These are phyloP conservation scores for Mimumesa dahlbomi DNA, from an alignment of 2,888 invertebrate genomes.

Conservation along the genomic window DNA sequence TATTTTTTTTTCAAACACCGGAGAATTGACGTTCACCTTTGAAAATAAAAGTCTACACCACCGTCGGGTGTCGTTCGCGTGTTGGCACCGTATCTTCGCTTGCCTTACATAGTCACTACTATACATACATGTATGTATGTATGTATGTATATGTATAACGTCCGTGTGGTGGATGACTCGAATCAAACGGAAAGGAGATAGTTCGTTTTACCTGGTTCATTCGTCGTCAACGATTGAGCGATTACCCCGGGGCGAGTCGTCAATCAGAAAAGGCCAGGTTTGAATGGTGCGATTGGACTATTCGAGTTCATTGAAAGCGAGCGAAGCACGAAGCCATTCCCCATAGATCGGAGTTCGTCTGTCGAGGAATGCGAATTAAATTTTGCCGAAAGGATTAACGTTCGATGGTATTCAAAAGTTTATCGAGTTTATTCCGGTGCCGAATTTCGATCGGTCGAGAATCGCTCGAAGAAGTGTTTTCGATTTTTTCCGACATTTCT, in stretches of 20 bases:
- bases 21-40: too few species aligned
- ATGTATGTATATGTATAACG: too few species aligned
- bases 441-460: background rate
- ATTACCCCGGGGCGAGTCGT: constrained; percentile 50
- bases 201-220: constrained; percentile 30
- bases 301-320: constrained; percentile 33
- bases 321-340: constrained; percentile 41
- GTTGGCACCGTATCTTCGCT: too few species aligned
- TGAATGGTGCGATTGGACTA: constrained; percentile 43
- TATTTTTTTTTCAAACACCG: background rate
- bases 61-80: too few species aligned
- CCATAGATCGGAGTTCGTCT: constrained; percentile 4
- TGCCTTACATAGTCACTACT: too few species aligned
- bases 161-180: background rate
- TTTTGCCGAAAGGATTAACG: constrained; percentile 36
- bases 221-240: constrained; percentile 54
- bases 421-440: constrained; percentile 8
- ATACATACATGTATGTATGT: too few species aligned
- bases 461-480: background rate
- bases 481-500: background rate
- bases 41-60: too few species aligned
- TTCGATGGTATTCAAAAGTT: constrained; percentile 30
- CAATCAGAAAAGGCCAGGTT: constrained; percentile 40
- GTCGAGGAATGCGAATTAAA: constrained; percentile 27
- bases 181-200: constrained; percentile 40